Evolutionary conservation across 2,888 invertebrate genomes (phyloP), one percentile per base, ranked within the genome.

Genomic region (Spodoptera exigua): DNA sequence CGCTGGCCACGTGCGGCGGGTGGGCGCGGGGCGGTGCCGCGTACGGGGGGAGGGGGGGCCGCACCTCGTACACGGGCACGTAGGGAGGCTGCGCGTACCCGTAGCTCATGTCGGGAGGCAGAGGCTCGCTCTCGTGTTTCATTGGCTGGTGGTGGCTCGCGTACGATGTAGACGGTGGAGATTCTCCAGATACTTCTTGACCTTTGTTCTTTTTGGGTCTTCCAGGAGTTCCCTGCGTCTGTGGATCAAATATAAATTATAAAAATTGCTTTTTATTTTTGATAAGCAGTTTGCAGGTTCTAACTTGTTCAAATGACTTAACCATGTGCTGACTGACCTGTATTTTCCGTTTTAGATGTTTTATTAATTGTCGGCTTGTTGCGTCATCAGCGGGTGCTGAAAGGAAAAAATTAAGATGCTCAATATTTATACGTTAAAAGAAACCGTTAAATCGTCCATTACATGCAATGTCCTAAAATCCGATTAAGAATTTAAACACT

Each of bases 311-410:
- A n/a, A n/a, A n/a, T 27, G 1, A 27, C 27, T 0, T 27, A 9
- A 7, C 7, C 27, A 5, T 27, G 9, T 27, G 27, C 7, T 27
- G 9, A 9, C 64, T 61, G 36, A 93, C 94, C 88, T 94, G 94
- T 74, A 94, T 86, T 82, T 94, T 94, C 67, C 94, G 85, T 75
- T 94, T 94, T 2, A 94, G 80, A 61, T 93, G 93, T 61, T 92
- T 93, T 73, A 94, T 89, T 37, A 93, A 75, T 49, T 92, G 93
- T 56, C 89, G 85, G 73, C 90, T 91, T 14, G 89, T 79, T 21
- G 86, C 73, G 27, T 93, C 93, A 27, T 93, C 93, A 32, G 84
- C 61, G 46, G 87, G 77, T 46, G 81, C 90, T 90, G 77, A 17
- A 82, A 83, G 36, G 27, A 63, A 5, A 27, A 27, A 27, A 27